phyloP scores from a whole-genome alignment of 2,113 vertebrate species.

The Halcyon senegalensis region DNA sequence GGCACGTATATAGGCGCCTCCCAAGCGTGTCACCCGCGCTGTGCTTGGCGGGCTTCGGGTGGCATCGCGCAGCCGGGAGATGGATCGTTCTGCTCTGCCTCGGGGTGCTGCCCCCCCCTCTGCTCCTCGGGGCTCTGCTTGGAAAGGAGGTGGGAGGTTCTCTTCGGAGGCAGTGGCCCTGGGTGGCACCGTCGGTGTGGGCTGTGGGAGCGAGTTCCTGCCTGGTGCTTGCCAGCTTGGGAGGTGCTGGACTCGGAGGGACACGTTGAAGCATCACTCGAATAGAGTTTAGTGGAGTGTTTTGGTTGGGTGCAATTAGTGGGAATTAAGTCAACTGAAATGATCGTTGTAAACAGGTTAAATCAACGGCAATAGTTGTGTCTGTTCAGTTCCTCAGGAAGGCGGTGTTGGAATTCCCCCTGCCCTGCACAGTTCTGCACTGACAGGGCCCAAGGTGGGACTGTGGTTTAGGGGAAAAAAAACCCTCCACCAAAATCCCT shows the following conservation, averaged over 20 bases:
- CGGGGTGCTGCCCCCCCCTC: fast-evolving
- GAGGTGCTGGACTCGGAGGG: not conserved
- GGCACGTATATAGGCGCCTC: not conserved
- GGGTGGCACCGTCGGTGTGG: fast-evolving
- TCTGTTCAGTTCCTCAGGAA: fast-evolving
- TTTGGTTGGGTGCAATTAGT: not conserved
- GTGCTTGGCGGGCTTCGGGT: not conserved
- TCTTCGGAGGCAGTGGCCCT: not conserved
- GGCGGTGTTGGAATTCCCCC: fast-evolving
- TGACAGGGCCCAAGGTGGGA: not conserved
- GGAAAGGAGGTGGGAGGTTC: not conserved
- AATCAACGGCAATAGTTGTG: fast-evolving
- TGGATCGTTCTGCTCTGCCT: fast-evolving
- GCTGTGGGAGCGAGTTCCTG: not conserved
- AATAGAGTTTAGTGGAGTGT: not conserved
- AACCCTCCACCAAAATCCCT: too few relatives aligned
- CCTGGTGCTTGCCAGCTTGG: fast-evolving
- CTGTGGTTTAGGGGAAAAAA: not conserved
- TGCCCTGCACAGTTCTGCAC: not conserved
- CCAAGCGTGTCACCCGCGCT: not conserved
- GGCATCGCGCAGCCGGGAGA: not conserved
- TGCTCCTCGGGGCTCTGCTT: not conserved
- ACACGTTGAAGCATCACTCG: fast-evolving
- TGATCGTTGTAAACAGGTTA: not conserved
- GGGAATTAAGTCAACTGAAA: not conserved